Evolutionary conservation across 2,888 invertebrate genomes (phyloP).

Genomic region (Caenorhabditis auriculariae): DNA sequence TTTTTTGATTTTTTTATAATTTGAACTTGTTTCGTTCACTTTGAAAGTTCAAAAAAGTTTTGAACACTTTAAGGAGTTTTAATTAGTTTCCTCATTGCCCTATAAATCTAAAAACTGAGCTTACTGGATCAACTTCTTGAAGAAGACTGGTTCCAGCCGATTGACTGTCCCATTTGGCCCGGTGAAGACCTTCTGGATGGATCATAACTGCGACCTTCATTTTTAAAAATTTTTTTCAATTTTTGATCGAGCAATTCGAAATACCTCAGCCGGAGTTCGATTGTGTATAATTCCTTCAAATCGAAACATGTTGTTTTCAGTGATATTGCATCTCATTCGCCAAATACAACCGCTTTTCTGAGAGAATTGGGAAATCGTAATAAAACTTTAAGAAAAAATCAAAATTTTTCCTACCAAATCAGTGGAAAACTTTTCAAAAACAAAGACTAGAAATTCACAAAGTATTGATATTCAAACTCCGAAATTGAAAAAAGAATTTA

Average conservation of each 20-base stretch:
- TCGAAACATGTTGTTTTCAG: slow-evolving; percentile 34
- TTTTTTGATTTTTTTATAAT: no score
- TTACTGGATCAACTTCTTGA: slow-evolving; percentile 14
- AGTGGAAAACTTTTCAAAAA: no score
- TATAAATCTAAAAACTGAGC: slow-evolving; percentile 1
- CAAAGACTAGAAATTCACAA: no score
- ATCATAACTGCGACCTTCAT: slow-evolving; percentile 32
- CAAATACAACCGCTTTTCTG: slow-evolving; percentile 35
- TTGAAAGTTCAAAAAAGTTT: no score
- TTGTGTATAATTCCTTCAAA: slow-evolving; percentile 32
- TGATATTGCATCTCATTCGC: slow-evolving; percentile 36
- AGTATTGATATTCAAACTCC: not conserved
- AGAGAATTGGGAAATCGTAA: slow-evolving; percentile 3
- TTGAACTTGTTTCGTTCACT: no score
- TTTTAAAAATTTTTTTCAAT: not conserved
- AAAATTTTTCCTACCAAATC: no score
- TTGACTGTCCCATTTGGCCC: slow-evolving; percentile 36
- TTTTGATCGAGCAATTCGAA: not conserved
- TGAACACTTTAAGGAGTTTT: no score
- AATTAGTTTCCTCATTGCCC: no score
- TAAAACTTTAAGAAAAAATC: no score
- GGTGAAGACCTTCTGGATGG: slow-evolving; percentile 38
- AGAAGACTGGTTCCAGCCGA: slow-evolving; percentile 34
- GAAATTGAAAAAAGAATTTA: not conserved
- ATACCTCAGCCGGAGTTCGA: slow-evolving; percentile 30